Percentiles rank a stretch among this genome's conserved stretches.
Evolutionary conservation across 2,888 invertebrate genomes (phyloP).

Genomic region (Diarsia dahlii): DNA sequence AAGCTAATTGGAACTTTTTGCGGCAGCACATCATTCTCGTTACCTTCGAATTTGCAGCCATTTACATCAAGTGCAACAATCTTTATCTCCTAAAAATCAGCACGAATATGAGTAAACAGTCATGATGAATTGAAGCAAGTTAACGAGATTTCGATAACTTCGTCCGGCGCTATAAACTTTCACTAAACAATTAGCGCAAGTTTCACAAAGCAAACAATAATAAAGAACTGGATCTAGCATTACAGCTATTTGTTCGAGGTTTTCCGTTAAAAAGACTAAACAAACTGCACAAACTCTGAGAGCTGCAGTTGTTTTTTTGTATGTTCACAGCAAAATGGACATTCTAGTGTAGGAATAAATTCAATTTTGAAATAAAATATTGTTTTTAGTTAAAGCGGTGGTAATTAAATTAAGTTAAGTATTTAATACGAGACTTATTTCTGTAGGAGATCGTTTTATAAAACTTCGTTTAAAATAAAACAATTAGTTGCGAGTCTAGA

Average conservation of each 20-base stretch:
- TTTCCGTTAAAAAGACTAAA: neutral
- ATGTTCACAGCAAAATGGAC: neutral
- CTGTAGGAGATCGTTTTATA: neutral
- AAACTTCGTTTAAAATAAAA: too few relatives aligned
- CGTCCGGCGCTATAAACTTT: neutral
- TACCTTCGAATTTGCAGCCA: constrained; percentile 14
- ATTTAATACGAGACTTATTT: neutral
- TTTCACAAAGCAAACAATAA: neutral
- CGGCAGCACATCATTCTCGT: neutral
- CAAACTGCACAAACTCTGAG: neutral
- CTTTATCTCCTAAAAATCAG: neutral
- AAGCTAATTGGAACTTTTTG: constrained; percentile 4
- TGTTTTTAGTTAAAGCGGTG: neutral
- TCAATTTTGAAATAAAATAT: neutral
- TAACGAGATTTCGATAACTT: neutral
- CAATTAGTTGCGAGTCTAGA: too few relatives aligned
- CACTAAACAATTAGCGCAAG: neutral
- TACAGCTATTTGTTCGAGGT: neutral
- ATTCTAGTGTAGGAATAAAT: neutral
- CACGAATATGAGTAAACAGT: neutral
- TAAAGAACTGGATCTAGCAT: neutral
- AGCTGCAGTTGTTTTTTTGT: neutral
- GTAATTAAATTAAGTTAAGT: neutral
- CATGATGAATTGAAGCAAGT: neutral
- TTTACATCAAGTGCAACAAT: neutral